Evolutionary conservation across 2,888 invertebrate species (phyloP).

Genomic region (Ganaspis brasiliensis): DNA sequence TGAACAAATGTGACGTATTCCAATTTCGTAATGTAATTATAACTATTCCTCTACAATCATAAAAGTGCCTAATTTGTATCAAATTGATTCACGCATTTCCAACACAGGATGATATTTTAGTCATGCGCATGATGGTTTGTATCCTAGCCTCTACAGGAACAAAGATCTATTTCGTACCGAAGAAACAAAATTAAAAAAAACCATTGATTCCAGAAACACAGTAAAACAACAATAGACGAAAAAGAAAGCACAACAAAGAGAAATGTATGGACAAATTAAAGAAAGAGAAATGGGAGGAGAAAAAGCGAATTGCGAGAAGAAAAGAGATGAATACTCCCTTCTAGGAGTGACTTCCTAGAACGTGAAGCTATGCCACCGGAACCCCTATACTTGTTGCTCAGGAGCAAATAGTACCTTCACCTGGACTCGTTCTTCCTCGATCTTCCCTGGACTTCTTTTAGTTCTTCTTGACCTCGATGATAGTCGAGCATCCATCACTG

Average conservation of each 20-base stretch:
- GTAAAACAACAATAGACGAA: neutral
- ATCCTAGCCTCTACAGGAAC: too few relatives aligned
- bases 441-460: slow-evolving; percentile 34
- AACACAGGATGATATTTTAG: too few relatives aligned
- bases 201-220: too few relatives aligned
- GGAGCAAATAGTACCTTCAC: slow-evolving; percentile 49
- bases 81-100: too few relatives aligned
- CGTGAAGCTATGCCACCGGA: slow-evolving; percentile 70
- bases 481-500: slow-evolving; percentile 38
- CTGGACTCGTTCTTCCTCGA: slow-evolving; percentile 51
- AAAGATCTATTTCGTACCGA: too few relatives aligned
- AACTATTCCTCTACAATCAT: too few relatives aligned
- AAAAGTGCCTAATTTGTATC: too few relatives aligned
- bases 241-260: too few relatives aligned
- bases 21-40: too few relatives aligned
- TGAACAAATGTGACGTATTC: too few relatives aligned
- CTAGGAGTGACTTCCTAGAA: slow-evolving; percentile 69
- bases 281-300: slow-evolving; percentile 42
- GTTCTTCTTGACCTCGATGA: slow-evolving; percentile 20
- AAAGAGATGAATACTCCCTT: slow-evolving; percentile 32
- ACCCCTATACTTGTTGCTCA: slow-evolving; percentile 56
- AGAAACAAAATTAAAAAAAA: too few relatives aligned
- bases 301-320: slow-evolving; percentile 25
- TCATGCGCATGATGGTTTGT: too few relatives aligned
- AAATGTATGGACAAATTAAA: slow-evolving; percentile 26